These are phyloP conservation scores for Ypsolopha sequella DNA, from an alignment of 2,888 invertebrate species.

Conservation along the genomic window DNA sequence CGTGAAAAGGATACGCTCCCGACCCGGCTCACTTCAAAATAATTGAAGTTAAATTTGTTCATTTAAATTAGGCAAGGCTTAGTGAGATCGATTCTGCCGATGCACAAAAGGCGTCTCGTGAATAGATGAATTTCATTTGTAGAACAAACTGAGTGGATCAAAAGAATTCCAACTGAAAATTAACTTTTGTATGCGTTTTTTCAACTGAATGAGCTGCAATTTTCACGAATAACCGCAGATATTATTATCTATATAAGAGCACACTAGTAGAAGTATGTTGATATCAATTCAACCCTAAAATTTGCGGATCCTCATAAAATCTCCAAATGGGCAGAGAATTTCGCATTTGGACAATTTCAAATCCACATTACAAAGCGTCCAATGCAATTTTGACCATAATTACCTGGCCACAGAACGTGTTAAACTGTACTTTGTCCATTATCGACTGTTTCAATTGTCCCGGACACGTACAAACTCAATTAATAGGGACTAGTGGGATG, in stretches of 20 bases:
- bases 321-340: conserved; percentile 9
- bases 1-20: conserved; percentile 58
- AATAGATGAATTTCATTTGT: conserved; percentile 1
- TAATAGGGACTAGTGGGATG: conserved; percentile 43
- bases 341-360: conserved; percentile 24
- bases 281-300: background rate
- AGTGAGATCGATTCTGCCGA: conserved; percentile 2
- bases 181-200: background rate
- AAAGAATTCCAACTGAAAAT: background rate
- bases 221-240: no score
- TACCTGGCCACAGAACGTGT: conserved; percentile 53
- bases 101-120: background rate
- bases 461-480: conserved; percentile 41
- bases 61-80: conserved; percentile 46
- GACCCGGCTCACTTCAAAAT: conserved; percentile 60
- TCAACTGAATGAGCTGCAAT: background rate
- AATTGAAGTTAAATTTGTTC: conserved; percentile 69
- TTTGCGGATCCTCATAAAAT: no score
- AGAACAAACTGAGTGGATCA: background rate
- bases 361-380: conserved; percentile 27
- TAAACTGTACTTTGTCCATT: conserved; percentile 37
- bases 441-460: conserved; percentile 44
- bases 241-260: no score
- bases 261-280: no score
- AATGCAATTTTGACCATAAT: conserved; percentile 42